Base-by-base conservation (phyloP, 2,888 invertebrate species). In the Nymphalis urticae region DNA sequence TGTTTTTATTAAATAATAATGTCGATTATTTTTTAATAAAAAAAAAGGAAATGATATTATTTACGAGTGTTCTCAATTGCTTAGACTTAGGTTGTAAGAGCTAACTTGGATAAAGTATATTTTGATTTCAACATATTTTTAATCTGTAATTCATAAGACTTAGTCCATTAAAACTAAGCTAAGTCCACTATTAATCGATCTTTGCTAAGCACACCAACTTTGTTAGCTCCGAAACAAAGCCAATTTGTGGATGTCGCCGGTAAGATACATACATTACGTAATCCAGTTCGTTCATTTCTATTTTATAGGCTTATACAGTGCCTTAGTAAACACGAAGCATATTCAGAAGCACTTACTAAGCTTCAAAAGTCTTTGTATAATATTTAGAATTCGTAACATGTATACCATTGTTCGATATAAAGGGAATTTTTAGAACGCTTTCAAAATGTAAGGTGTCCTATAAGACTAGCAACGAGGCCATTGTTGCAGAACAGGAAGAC, bases 311-410 rank as follows among this genome's bases (percentile, higher is more conserved):
- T 66, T 62, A 66, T 66, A 66, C 53, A 65, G 68, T 24, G 50
- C 48, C 56, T 71, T 62, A 68, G 65, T 65, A 69, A 68, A 64
- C 70, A 66, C 58, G 19, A 47, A 67, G 69, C 70, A 69, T 72
- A 72, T 72, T 71, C 69, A 62, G 53, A 48, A 66, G 60, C 66
- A 68, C 59, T 50, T 32, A 61, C 58, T 48, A 54, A 54, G 48
- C 54, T 65, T 62, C 70, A 67, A 58, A 42, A 51, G 68, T 70
- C 72, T 74, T 73, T 73, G 73, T 77, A 73, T 76, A 73, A 69
- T 75, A 73, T 76, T 79, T 75, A 74, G 71, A 71, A 79, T 79
- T 79, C 79, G 65, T 63, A 67, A 72, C 77, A 68, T 74, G 76
- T 73, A 48, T 53, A 51, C 69, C 63, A 73, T 74, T 79, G 77